Evolutionary conservation across 2,113 vertebrate species (phyloP).

Genomic region (Pseudopodoces humilis): DNA sequence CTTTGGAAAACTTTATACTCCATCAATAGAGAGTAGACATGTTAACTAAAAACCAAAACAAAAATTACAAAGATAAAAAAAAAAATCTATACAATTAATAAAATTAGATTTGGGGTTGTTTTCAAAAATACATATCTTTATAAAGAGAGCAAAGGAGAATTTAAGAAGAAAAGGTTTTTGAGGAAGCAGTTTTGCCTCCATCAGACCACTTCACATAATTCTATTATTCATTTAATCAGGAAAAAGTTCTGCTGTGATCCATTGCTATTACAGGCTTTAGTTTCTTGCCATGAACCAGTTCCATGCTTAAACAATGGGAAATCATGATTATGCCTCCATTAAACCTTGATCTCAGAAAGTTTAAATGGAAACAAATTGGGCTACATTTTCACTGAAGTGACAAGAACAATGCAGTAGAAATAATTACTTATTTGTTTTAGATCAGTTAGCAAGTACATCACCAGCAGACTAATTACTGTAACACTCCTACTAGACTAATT

Average conservation of each 20-base stretch:
- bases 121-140: not conserved
- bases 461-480: not conserved
- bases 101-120: not conserved
- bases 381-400: not conserved
- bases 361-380: not conserved
- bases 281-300: not conserved
- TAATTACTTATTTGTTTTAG: not conserved
- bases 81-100: not conserved
- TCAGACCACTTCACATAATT: not conserved
- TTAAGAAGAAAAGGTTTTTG: not conserved
- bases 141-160: not conserved
- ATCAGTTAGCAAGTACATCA: not conserved
- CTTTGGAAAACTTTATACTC: not conserved
- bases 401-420: not conserved
- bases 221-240: not conserved
- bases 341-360: not conserved
- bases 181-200: not conserved
- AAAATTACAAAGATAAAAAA: not conserved
- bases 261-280: not conserved
- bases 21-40: not conserved
- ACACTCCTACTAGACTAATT: not conserved
- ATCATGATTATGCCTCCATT: not conserved
- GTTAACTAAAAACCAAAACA: not conserved
- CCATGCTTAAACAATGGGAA: not conserved
- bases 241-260: not conserved